phyloP scores from a whole-genome alignment of 2,797 vertebrate species.

The Dendrocincla fuliginosa region DNA sequence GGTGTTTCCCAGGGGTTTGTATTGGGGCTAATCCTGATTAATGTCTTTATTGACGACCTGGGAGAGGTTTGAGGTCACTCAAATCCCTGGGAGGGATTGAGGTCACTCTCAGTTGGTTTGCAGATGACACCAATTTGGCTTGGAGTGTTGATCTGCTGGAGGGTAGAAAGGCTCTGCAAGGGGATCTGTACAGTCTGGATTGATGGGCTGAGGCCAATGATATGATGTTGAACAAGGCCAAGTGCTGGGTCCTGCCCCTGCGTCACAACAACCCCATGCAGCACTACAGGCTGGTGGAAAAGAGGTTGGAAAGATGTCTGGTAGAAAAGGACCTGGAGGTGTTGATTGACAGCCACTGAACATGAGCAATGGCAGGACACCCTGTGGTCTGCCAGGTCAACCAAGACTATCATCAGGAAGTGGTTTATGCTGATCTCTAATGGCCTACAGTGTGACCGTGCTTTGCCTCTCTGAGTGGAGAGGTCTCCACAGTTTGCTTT shows the following conservation, averaged over 20 bases:
- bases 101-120: background rate
- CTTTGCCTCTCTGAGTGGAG: background rate
- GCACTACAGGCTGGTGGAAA: accelerated
- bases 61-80: background rate
- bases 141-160: background rate
- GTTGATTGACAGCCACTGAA: background rate
- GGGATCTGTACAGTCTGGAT: background rate
- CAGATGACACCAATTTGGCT: background rate
- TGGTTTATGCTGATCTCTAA: background rate
- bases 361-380: background rate
- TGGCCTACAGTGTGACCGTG: background rate
- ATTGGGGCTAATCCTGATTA: background rate
- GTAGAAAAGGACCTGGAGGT: background rate
- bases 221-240: no score
- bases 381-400: background rate
- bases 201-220: background rate
- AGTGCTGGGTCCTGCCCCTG: background rate
- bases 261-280: background rate
- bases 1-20: background rate
- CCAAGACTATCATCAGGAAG: background rate
- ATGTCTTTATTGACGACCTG: background rate
- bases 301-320: background rate
- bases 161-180: background rate
- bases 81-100: no score
- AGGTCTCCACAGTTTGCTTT: background rate